Percentiles rank a stretch among this genome's conserved stretches.
Conservation (phyloP, 2,113 vertebrate species). For the Conger conger region DNA sequence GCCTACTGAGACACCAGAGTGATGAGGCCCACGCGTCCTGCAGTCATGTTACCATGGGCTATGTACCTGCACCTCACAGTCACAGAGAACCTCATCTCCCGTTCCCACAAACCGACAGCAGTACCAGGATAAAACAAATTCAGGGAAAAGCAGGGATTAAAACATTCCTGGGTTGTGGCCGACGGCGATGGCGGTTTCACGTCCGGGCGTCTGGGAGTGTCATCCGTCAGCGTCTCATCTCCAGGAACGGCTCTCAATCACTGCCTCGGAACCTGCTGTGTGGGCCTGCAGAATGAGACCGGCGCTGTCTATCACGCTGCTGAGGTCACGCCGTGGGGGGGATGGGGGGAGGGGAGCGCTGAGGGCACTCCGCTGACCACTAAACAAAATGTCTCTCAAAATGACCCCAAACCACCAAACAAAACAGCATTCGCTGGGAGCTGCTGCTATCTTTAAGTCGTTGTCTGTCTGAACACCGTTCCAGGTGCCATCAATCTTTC, state of each 20-base stretch:
- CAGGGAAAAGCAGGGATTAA: not conserved
- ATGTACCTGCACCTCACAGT: not conserved
- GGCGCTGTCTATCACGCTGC: not conserved
- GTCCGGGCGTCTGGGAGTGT: not conserved
- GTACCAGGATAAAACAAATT: not conserved
- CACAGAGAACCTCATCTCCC: not conserved
- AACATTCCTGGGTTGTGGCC: not conserved
- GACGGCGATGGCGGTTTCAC: no score
- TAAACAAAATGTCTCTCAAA: not conserved
- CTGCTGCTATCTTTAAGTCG: not conserved
- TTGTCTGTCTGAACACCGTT: no score
- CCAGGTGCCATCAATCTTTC: no score
- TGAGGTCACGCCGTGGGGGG: not conserved
- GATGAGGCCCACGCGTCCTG: no score
- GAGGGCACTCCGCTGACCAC: no score
- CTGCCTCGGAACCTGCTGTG: not conserved
- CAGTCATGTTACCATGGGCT: no score
- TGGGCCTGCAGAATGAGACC: not conserved
- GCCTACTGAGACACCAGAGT: no score
- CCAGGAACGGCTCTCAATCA: not conserved
- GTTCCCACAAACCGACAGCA: not conserved
- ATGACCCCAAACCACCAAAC: not conserved
- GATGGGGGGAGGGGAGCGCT: no score
- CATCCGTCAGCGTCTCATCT: not conserved
- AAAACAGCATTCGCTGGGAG: not conserved